Conservation (phyloP, 1,140 invertebrate species). For the Semibalanus balanoides region DNA sequence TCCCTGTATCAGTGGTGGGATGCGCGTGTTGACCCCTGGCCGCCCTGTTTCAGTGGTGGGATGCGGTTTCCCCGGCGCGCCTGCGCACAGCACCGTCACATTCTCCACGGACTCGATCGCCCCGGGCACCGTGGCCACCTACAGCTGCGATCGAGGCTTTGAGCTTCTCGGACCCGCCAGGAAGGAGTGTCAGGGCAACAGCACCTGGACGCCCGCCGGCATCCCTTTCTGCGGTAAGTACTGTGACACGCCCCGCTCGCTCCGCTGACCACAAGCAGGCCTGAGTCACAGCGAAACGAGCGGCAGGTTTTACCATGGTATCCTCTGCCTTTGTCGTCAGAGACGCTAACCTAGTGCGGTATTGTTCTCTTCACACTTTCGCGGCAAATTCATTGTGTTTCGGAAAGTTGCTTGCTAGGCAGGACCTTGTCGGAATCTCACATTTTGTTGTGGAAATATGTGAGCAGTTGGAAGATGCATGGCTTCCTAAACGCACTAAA, state of each 20-base stretch:
- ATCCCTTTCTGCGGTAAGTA: constrained; percentile 91
- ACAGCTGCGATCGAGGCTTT: constrained; percentile 77
- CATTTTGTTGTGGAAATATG: too few species aligned
- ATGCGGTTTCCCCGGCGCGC: constrained; percentile 83
- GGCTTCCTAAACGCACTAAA: too few species aligned
- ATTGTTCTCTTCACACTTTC: too few species aligned
- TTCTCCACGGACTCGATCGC: constrained; percentile 53
- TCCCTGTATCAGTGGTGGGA: background rate
- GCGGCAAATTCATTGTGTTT: too few species aligned
- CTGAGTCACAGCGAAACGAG: too few species aligned
- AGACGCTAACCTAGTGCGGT: too few species aligned
- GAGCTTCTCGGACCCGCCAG: constrained; percentile 72
- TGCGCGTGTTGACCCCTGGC: background rate
- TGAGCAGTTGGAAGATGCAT: too few species aligned
- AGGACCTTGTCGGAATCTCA: too few species aligned
- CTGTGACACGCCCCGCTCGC: constrained; percentile 21
- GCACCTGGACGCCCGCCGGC: constrained; percentile 74
- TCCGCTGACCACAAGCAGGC: too few species aligned
- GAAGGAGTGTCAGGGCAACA: constrained; percentile 54
- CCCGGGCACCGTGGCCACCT: constrained; percentile 60
- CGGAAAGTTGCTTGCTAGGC: too few species aligned
- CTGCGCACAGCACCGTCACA: constrained; percentile 64
- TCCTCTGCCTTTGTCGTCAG: too few species aligned
- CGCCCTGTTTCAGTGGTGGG: background rate
- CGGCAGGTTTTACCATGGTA: too few species aligned